phyloP scores from a whole-genome alignment of 1,140 invertebrate species.

The Eumeta japonica region DNA sequence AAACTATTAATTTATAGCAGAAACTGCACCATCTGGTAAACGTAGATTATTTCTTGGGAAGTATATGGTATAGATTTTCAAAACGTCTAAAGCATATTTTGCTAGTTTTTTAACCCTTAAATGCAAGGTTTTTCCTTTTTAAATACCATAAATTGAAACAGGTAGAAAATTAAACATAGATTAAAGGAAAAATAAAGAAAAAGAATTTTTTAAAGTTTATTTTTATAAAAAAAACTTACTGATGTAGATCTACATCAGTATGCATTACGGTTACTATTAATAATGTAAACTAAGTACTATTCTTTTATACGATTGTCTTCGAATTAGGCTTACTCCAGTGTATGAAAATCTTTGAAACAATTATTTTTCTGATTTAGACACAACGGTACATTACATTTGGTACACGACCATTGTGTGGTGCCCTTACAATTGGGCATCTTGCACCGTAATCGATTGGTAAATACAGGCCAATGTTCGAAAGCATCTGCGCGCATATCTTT shows the following conservation, averaged over 20 bases:
- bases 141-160: constrained; percentile 19
- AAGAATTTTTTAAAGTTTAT: too few relatives aligned
- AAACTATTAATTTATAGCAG: too few relatives aligned
- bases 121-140: constrained; percentile 18
- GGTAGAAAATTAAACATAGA: constrained; percentile 17
- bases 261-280: constrained; percentile 16
- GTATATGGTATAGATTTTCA: too few relatives aligned
- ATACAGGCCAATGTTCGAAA: constrained; percentile 16
- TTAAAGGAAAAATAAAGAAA: constrained; percentile 17
- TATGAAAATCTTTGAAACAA: constrained; percentile 24
- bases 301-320: constrained; percentile 14
- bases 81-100: too few relatives aligned
- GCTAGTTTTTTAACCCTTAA: constrained; percentile 15
- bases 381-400: constrained; percentile 20
- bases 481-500: constrained; percentile 17
- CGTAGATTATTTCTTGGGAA: too few relatives aligned
- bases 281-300: constrained; percentile 13
- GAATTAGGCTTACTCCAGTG: constrained; percentile 15
- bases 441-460: too few relatives aligned
- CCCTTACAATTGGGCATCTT: constrained; percentile 21
- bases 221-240: too few relatives aligned
- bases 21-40: too few relatives aligned
- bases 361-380: constrained; percentile 23
- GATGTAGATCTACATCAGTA: constrained; percentile 20
- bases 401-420: constrained; percentile 20